Evolutionary conservation across 2,888 invertebrate species (phyloP), one percentile per base, ranked within the genome.

Genomic region (Caradrina clavipalpis): DNA sequence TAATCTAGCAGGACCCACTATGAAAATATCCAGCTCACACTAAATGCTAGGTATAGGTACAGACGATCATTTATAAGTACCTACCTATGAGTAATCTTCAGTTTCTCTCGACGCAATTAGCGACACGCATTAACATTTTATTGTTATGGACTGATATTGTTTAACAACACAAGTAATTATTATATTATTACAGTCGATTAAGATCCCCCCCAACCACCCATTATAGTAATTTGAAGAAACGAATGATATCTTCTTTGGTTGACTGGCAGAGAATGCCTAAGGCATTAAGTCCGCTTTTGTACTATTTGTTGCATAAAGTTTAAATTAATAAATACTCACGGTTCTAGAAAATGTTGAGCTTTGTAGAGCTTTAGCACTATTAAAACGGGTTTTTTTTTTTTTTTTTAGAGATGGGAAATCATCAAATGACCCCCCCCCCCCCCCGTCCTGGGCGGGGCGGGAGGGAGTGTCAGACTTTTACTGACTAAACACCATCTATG

Each of bases 91-190:
- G 53, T 61, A 70, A 64, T 60, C 51, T 53, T 22, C 57, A 63
- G 47, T 42, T 68, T 26, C 42, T 57, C 63, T 26, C 63, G 17
- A 26, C 51, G 73, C 72, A 76, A 82, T 83, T 81, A 85, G 68
- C 59, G 60, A 55, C 15, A 72, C 59, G 10, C 83, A 80, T 80
- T 82, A 78, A 84, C 17, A 57, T 75, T 83, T 83, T 81, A 83
- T 76, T 84, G 65, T 81, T 78, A 84, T 85, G 70, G 73, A 57
- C 70, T 67, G 73, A 77, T 80, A 75, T 76, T 82, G 73, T 72
- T 74, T 79, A 78, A 59, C 72, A 69, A 56, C 55, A 57, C 26
- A 26, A 54, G 17, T 68, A 1, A 60, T 64, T 22, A 47, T 22
- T 62, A n/a, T 35, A 78, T 55, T 35, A 78, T 55, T 59, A 55